Percentiles rank a stretch among this genome's conserved stretches.
These are phyloP conservation scores for cat (Felis catus) DNA, from an alignment of 2,113 vertebrate genomes.

Conservation along the genomic window F.catus_Fca126_mat1.0 CM031413.1:59153501-59154000, in stretches of 20 bases:
- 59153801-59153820: background rate
- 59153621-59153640: fast-evolving
- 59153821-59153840: background rate
- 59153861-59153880: background rate
- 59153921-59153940: background rate
- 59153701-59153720: background rate
- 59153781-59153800: background rate
- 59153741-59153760: background rate
- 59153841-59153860: background rate
- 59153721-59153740: background rate
- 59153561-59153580: fast-evolving
- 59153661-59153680: background rate
- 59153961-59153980: background rate
- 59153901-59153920: background rate
- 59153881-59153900: background rate
- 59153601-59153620: background rate
- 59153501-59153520: background rate
- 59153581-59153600: background rate
- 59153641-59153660: background rate
- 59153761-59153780: background rate
- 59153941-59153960: background rate
- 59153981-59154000: background rate
- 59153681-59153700: fast-evolving
- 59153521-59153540: background rate
- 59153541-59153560: background rate